Percentiles rank a stretch among this genome's conserved stretches.
phyloP scores from a whole-genome alignment of 2,113 vertebrate species.

The Butorides virescens region DNA sequence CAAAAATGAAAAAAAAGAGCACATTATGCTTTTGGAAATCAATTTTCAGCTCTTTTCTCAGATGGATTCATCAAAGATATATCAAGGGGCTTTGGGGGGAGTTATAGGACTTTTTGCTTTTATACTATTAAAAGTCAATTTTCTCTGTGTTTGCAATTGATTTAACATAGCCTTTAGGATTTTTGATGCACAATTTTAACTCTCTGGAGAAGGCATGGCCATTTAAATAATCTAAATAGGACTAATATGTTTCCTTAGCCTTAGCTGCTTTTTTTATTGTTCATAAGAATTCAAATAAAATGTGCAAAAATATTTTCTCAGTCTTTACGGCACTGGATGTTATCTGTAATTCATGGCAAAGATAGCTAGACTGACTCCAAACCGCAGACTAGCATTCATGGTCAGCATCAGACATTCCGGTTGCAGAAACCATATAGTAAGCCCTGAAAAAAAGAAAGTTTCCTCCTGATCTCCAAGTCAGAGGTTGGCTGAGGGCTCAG shows the following conservation, averaged over 20 bases:
- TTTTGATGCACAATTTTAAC: constrained; percentile 20
- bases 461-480: not conserved
- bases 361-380: not conserved
- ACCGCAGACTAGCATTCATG: not conserved
- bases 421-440: not conserved
- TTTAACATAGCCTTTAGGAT: constrained; percentile 41
- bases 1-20: not conserved
- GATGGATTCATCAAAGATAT: constrained; percentile 63
- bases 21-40: constrained; percentile 54
- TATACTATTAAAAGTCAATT: constrained; percentile 54
- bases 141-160: constrained; percentile 27
- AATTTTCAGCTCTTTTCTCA: constrained; percentile 64
- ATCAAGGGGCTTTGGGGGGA: constrained; percentile 36
- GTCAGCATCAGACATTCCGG: not conserved
- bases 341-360: not conserved
- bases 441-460: not conserved
- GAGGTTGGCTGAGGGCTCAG: not conserved
- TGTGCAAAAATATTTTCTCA: not conserved
- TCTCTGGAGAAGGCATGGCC: not conserved
- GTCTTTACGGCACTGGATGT: not conserved
- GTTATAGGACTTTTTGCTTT: constrained; percentile 21
- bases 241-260: constrained; percentile 2
- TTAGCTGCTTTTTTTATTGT: not conserved
- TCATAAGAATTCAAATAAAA: not conserved
- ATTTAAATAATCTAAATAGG: constrained; percentile 31